Evolutionary conservation across 2,113 vertebrate species (phyloP), one percentile per base, ranked within the genome.

Genomic region (Hyperoodon ampullatus): DNA sequence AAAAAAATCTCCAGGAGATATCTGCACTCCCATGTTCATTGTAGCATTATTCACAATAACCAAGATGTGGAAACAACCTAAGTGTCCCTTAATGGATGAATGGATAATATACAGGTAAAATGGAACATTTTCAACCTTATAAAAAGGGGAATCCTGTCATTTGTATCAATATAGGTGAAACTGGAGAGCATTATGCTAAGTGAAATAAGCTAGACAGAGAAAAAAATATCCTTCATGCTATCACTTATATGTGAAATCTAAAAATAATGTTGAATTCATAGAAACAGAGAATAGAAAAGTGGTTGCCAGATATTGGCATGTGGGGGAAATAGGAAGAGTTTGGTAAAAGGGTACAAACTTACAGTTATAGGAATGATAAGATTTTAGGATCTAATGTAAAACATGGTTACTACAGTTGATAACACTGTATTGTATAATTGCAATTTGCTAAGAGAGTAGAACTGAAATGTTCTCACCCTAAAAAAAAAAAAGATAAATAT

Each of bases 21-120:
- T 0, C 39, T 68, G 15, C 3, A 11, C 11, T 23, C 70, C n/a
- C 28, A 8, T 0, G 0, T 26, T 71, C 26, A 18, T 2, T 6
- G 65, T 33, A 23, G 13, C 33, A 3, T 18, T 50, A 23, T 23
- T 61, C 24, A 11, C 12, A 3, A 7, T 16, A 30, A 23, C 53
- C 33, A 18, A 71, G 74, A 14, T 1, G 1, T 12, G 24, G 18
- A 61, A 21, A 23, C 24, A 71, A 9, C 26, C 65, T n/a, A 2
- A 19, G 18, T 13, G 53, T 39, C 13, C 42, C 44, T 42, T 16
- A 23, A 15, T 23, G 33, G 53, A 35, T 35, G 75, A 26, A 42
- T 0, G 42, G 21, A 19, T 53, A 50, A 63, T 72, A 9, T 16
- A 33, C 12, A 44, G 23, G 19, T 23, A 19, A 58, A 39, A 39